Base-by-base conservation (phyloP, 2,888 invertebrate species). In the Lordiphosa fenestrarum region DNA sequence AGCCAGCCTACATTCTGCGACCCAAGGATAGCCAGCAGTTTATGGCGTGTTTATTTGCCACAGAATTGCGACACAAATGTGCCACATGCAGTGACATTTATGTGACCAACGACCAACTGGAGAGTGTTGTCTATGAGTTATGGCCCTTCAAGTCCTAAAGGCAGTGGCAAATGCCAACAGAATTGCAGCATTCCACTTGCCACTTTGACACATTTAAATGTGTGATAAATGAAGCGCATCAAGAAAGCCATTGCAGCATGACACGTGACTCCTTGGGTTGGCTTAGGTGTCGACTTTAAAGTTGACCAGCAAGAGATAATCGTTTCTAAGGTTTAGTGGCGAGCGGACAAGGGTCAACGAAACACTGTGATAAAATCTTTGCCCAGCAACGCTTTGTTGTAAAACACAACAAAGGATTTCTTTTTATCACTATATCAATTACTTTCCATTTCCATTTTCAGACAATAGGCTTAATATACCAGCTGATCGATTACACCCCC, bases 31-130 rank as follows among this genome's bases (percentile, higher is more conserved):
- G 49, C 57, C 46, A 41, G 40, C 53, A 53, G 70, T 53, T 57
- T 61, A 62, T 67, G 67, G 73, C 59, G 64, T 65, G 64, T 65
- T 65, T 74, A 71, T 71, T 66, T 65, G 53, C 65, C 56, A 52
- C 59, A 66, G 64, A 66, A 65, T 65, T 67, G 81, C 75, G 67
- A 65, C 74, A 81, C 67, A 73, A 67, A 71, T 69, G 58, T 73
- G 78, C 70, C 80, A 78, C 78, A 74, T 67, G 70, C 81, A 67
- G 58, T 66, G 74, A 77, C 77, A 77, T 66, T 81, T 81, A 72
- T 77, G 66, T 59, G 67, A 60, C 73, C 71, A 64, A 59, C 74
- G 66, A 66, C 62, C 55, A 55, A 58, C 38, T 52, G 57, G 47
- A 52, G 35, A 44, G 47, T 54, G 58, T 69, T 66, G 69, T 59